phyloP scores from a whole-genome alignment of 2,797 vertebrate genomes.

The Xenops minutus region DNA sequence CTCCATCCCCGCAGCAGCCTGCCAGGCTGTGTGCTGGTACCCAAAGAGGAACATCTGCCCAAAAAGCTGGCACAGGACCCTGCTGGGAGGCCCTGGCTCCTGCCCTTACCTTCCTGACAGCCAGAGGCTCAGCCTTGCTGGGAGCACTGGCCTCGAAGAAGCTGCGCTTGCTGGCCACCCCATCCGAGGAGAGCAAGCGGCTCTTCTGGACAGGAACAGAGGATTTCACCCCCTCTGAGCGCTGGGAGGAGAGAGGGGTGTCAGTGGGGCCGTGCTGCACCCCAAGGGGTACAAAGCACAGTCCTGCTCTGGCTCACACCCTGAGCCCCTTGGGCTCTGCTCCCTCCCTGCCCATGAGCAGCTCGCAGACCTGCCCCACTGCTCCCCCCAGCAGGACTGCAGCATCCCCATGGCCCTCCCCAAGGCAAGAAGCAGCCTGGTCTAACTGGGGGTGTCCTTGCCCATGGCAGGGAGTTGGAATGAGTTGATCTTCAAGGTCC shows the following conservation, averaged over 20 bases:
- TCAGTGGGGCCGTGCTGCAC: not conserved
- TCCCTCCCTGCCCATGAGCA: not conserved
- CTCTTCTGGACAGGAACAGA: slow-evolving; percentile 75
- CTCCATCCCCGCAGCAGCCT: not conserved
- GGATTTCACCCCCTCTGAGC: slow-evolving; percentile 77
- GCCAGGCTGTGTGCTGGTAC: not conserved
- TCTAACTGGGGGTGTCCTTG: not conserved
- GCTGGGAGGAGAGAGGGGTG: slow-evolving; percentile 67
- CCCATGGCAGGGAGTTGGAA: not conserved
- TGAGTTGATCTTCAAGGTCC: not conserved
- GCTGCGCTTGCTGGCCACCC: slow-evolving; percentile 88
- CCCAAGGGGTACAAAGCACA: not conserved
- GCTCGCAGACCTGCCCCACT: not conserved
- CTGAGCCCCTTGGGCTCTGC: not conserved
- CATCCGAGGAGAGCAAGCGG: slow-evolving; percentile 76
- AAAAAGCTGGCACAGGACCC: not conserved
- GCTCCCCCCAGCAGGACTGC: not conserved
- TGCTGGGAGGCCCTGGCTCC: accelerated
- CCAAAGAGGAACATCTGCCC: not conserved
- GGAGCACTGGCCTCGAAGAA: slow-evolving; percentile 81
- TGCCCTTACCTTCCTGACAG: slow-evolving; percentile 77
- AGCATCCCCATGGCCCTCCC: not conserved
- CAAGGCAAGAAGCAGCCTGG: not conserved
- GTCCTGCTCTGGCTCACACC: not conserved
- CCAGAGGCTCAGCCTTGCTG: not conserved